Percentiles rank a stretch among this genome's conserved stretches.
Evolutionary conservation across 2,113 vertebrate species (phyloP).

Genomic region (Leuciscus idus): DNA sequence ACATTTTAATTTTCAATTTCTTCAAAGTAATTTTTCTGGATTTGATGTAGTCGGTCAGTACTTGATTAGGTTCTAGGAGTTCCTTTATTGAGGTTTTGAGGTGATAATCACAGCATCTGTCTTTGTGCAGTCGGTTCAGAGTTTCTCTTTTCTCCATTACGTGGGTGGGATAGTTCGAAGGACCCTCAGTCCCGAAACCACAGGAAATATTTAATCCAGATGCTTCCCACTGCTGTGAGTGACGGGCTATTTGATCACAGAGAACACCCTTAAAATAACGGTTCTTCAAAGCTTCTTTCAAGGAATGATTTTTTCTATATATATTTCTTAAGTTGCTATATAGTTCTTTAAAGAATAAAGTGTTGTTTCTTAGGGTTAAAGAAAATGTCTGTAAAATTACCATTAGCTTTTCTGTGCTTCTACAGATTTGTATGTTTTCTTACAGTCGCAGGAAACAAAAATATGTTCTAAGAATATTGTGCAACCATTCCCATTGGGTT

Average conservation of each 20-base stretch:
- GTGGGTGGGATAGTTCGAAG: constrained; percentile 31
- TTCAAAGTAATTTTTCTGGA: not conserved
- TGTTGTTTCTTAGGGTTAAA: too few species aligned
- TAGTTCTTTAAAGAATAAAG: not conserved
- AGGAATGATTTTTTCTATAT: not conserved
- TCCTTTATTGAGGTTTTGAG: constrained; percentile 31
- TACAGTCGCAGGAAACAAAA: too few species aligned
- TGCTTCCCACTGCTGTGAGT: constrained; percentile 7
- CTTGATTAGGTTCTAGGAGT: constrained; percentile 31
- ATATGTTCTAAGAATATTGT: too few species aligned
- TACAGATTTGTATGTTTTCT: too few species aligned
- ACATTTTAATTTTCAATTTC: not conserved
- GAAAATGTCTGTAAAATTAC: too few species aligned
- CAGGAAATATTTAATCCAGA: constrained; percentile 19
- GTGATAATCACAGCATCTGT: constrained; percentile 49
- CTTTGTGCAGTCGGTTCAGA: constrained; percentile 21
- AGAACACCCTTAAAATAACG: constrained; percentile 4
- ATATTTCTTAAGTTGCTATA: not conserved
- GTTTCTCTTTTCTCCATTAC: constrained; percentile 26
- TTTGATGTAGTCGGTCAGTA: constrained; percentile 5
- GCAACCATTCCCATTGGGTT: too few species aligned
- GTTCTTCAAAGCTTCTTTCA: not conserved
- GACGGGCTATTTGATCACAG: constrained; percentile 18
- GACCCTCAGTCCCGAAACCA: not conserved
- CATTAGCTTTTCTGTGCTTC: too few species aligned